phyloP scores from a whole-genome alignment of 1,140 invertebrate species.

The Lepidurus couesii region DNA sequence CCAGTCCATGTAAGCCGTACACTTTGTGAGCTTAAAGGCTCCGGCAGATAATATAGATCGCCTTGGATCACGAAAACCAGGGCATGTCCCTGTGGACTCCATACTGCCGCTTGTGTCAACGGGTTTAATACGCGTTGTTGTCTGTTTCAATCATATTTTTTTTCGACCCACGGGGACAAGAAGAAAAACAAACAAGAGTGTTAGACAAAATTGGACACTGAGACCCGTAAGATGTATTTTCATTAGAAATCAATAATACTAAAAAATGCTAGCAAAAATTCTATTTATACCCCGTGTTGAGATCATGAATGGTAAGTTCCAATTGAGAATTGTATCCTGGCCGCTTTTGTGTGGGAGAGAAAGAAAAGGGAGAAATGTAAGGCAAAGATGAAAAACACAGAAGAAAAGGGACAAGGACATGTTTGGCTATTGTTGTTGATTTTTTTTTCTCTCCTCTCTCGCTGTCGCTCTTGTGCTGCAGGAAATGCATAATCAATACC shows the following conservation, averaged over 20 bases:
- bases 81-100: slow-evolving; percentile 57
- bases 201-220: neutral
- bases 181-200: neutral
- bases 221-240: neutral
- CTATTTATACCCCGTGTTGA: slow-evolving; percentile 28
- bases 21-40: slow-evolving; percentile 53
- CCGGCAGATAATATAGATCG: slow-evolving; percentile 73
- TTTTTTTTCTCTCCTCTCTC: neutral
- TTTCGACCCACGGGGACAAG: neutral
- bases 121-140: neutral
- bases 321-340: slow-evolving; percentile 20
- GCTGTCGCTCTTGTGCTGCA: neutral
- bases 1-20: slow-evolving; percentile 68
- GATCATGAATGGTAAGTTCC: slow-evolving; percentile 30
- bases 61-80: slow-evolving; percentile 72
- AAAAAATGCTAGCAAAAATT: neutral
- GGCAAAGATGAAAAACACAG: neutral
- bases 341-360: neutral
- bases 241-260: neutral
- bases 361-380: neutral
- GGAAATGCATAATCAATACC: slow-evolving; percentile 16
- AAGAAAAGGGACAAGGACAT: neutral
- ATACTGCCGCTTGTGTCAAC: slow-evolving; percentile 53
- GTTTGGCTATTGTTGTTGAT: neutral
- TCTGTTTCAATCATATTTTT: neutral